phyloP scores from a whole-genome alignment of 2,888 invertebrate genomes.

The Drosophila lacicola region DNA sequence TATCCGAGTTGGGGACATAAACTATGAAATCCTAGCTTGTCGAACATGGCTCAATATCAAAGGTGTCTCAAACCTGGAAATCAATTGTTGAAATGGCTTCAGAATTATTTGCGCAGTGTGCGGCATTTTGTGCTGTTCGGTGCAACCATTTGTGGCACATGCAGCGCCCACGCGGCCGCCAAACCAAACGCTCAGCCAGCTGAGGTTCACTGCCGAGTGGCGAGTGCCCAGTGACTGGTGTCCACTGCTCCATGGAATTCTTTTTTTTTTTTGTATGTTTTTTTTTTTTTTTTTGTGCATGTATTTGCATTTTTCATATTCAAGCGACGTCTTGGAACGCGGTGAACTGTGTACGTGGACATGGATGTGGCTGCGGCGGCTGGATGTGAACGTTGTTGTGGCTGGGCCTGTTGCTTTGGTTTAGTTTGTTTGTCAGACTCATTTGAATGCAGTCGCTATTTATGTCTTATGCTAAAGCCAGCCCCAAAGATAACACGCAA shows the following conservation, averaged over 20 bases:
- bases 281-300: constrained; percentile 39
- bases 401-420: constrained; percentile 49
- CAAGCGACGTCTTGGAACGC: constrained; percentile 23
- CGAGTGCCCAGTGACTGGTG: constrained; percentile 1
- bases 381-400: constrained; percentile 25
- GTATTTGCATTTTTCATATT: constrained; percentile 62
- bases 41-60: too few relatives aligned
- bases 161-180: constrained; percentile 54
- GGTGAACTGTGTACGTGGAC: constrained; percentile 24
- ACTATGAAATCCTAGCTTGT: too few relatives aligned
- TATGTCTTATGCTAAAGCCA: constrained; percentile 79
- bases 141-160: constrained; percentile 54
- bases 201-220: constrained; percentile 8
- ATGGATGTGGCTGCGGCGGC: constrained; percentile 9
- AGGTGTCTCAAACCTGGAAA: neutral
- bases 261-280: constrained; percentile 1
- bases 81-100: too few relatives aligned
- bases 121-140: constrained; percentile 18
- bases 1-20: too few relatives aligned
- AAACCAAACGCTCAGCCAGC: constrained; percentile 33
- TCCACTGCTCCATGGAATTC: constrained; percentile 36
- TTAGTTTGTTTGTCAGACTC: constrained; percentile 77
- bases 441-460: constrained; percentile 81
- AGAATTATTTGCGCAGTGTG: constrained; percentile 37
- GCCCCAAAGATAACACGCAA: constrained; percentile 66